Evolutionary conservation across 2,888 invertebrate genomes (phyloP).

Genomic region (Cheilosia grossa): DNA sequence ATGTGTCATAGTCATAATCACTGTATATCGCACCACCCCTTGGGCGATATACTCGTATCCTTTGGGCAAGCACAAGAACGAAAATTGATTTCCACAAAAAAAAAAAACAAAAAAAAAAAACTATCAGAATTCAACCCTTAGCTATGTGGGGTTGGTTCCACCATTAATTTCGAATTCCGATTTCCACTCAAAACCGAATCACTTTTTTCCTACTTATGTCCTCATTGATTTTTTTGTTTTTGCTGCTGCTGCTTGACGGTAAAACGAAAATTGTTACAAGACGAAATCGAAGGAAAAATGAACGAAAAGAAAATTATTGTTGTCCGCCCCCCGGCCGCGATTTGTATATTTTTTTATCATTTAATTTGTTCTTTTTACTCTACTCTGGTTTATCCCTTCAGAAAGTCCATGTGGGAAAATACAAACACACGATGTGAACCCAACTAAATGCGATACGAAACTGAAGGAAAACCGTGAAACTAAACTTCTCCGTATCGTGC

Average conservation of each 20-base stretch:
- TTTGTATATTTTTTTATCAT: constrained; percentile 24
- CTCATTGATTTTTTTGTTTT: constrained; percentile 62
- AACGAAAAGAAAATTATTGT: constrained; percentile 45
- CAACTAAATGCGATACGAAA: constrained; percentile 83
- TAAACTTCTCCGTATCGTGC: constrained; percentile 72
- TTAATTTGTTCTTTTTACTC: constrained; percentile 50
- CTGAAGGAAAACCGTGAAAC: constrained; percentile 78
- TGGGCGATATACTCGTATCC: background rate
- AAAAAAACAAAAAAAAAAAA: background rate
- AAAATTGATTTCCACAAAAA: background rate
- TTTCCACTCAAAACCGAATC: constrained; percentile 27
- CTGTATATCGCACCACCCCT: constrained; percentile 9
- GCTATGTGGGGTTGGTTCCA: background rate
- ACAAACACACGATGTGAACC: constrained; percentile 80
- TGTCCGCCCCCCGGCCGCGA: constrained; percentile 37
- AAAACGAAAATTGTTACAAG: constrained; percentile 18
- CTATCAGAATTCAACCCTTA: constrained; percentile 52
- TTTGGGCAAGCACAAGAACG: background rate
- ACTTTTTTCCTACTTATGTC: constrained; percentile 25
- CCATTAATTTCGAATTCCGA: constrained; percentile 30
- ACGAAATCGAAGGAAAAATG: constrained; percentile 21
- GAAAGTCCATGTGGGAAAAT: constrained; percentile 53
- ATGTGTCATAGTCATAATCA: constrained; percentile 65
- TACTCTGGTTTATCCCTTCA: constrained; percentile 60
- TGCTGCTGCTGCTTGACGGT: background rate